Base-by-base conservation (phyloP, 2,797 vertebrate species). In the Synaphobranchus kaupii region DNA sequence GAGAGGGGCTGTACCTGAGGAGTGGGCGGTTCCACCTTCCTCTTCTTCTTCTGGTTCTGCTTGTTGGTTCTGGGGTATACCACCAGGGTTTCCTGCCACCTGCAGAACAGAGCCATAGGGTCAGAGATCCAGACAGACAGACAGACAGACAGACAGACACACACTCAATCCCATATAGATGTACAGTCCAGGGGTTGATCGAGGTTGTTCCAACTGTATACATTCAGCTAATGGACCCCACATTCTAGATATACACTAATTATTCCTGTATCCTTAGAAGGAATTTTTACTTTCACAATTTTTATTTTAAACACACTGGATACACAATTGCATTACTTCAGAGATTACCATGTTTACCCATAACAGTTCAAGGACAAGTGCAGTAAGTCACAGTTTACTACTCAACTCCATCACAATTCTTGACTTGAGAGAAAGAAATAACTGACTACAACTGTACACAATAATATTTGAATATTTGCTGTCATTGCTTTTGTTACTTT, bases 31-130 rank as follows among this genome's bases (percentile, higher is more conserved):
- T 99, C 98, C 4, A 99, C 98, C 91, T 99, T 99, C 92, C 99
- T 96, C 90, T 99, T 99, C 93, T 99, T 99, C 94, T 99, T 99
- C 94, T 98, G 98, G 94, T 99, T 99, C 94, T 99, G 98, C 90
- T 99, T 99, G 94, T 99, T 99, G 87, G 98, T 99, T 90, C 97
- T 96, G 0, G 98, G 99, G 90, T 99, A 99, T 47, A 99, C 96
- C 0, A 97, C 96, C 90, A 99, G 95, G 93, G 97, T 98, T 90
- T 99, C 98, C 92, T 98, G 96, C 99, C 99, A 99, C 90, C 99
- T 99, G 90, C 0, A 2, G 68, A 90, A 47, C 63, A 84, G 83
- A 84, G 81, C 28, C 50, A 86, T 58, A 52, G 1, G 81, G 84
- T n/a, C 10, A 90, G 87, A 85, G 31, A 83, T 63, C 66, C 81